phyloP scores from a whole-genome alignment of 2,797 vertebrate species.

The Platyrinchus mystaceus region DNA sequence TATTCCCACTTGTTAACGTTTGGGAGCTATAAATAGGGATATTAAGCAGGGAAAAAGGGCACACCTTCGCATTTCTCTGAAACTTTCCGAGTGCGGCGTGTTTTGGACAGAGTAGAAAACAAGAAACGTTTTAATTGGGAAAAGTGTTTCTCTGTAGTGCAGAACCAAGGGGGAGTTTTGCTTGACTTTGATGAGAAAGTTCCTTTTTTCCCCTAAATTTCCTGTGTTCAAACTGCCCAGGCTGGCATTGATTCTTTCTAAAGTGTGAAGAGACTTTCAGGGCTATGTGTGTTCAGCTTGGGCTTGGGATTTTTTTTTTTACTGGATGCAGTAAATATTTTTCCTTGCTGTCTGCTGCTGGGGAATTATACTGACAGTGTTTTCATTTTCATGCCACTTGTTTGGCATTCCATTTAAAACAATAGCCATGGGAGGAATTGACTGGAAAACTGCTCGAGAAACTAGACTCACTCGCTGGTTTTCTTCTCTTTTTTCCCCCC shows the following conservation, averaged over 20 bases:
- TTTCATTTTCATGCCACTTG: conserved; percentile 33
- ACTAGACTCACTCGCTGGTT: not conserved
- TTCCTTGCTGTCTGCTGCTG: not conserved
- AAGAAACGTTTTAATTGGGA: not conserved
- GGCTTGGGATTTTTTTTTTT: not conserved
- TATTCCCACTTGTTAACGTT: not conserved
- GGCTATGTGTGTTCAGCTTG: not conserved
- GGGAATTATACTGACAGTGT: not conserved
- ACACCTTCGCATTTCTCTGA: not conserved
- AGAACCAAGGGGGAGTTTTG: not conserved
- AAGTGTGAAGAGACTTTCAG: not conserved
- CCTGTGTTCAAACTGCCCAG: not conserved
- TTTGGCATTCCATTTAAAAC: conserved; percentile 43
- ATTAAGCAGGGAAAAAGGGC: not conserved
- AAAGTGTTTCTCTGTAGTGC: not conserved
- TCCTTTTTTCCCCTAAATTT: not conserved
- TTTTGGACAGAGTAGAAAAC: not conserved
- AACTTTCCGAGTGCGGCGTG: not conserved
- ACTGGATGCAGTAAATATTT: conserved; percentile 20
- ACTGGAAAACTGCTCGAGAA: not conserved
- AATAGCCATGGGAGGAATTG: not conserved
- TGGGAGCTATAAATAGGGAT: not conserved
- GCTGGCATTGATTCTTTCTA: not conserved
- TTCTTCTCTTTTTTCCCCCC: not conserved
- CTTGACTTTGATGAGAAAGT: not conserved